A percentile compares a stretch with the other conserved stretches of the same genome.
These are phyloP conservation scores for Mus musculus DNA, from an alignment of 2,113 vertebrate genomes.

Conservation along the genomic window GRCm39 chrX:103268001-103268500, in stretches of 20 bases:
- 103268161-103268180: not conserved
- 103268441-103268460: not conserved
- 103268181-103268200: not conserved
- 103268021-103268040: not conserved
- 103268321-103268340: not conserved
- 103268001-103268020: not conserved
- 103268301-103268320: not conserved
- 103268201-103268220: not conserved
- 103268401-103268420: not conserved
- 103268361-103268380: not conserved
- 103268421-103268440: not conserved
- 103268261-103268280: not conserved
- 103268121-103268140: not conserved
- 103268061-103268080: not conserved
- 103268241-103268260: not conserved
- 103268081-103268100: not conserved
- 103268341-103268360: not conserved
- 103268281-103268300: not conserved
- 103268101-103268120: not conserved
- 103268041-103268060: not conserved
- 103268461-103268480: not conserved
- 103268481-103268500: not conserved
- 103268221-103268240: not conserved
- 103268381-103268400: not conserved
- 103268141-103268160: not conserved